Base-by-base conservation (phyloP, 2,113 vertebrate genomes). In the Actenoides hombroni region DNA sequence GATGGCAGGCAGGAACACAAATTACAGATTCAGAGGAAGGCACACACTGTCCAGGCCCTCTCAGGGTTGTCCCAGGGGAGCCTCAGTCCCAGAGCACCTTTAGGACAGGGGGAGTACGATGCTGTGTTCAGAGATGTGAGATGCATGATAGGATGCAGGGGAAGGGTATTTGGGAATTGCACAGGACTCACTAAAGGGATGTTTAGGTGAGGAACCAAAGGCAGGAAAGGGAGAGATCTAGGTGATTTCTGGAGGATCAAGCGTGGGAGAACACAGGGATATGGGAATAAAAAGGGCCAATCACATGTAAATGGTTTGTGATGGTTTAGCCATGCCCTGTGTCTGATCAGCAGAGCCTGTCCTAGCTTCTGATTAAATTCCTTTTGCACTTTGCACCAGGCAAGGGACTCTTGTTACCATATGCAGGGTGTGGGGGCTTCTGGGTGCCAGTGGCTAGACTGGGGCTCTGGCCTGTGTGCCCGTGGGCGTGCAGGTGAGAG, bases 401-500 rank as follows among this genome's bases (percentile, higher is more conserved):
- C 1, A 3, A 64, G 24, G 8, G 25, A 13, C 6, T 40, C 46
- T 9, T 10, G 0, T 48, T 16, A 24, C 65, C 53, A 21, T 2
- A 2, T 13, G 17, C 25, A 6, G 26, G 17, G 33, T 11, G 13
- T 4, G n/a, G 39, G 1, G 18, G 35, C 8, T 5, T 17, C 63
- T 44, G 48, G n/a, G 35, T 68, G 61, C 76, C 48, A 48, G n/a
- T 0, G 13, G 61, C 37, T 40, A 37, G 46, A 26, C 64, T 24
- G 40, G 31, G 24, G 13, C 31, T 40, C 5, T 26, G 25, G 29
- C 33, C 31, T 14, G 1, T 16, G 49, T 40, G 37, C 28, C n/a
- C 5, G 19, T 6, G 3, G 48, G 6, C 6, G 6, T 56, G 9
- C 4, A 1, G 11, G 48, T 1, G n/a, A 56, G 54, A 19, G 33